Conservation (phyloP, 2,888 invertebrate genomes). For the Cancer borealis region DNA sequence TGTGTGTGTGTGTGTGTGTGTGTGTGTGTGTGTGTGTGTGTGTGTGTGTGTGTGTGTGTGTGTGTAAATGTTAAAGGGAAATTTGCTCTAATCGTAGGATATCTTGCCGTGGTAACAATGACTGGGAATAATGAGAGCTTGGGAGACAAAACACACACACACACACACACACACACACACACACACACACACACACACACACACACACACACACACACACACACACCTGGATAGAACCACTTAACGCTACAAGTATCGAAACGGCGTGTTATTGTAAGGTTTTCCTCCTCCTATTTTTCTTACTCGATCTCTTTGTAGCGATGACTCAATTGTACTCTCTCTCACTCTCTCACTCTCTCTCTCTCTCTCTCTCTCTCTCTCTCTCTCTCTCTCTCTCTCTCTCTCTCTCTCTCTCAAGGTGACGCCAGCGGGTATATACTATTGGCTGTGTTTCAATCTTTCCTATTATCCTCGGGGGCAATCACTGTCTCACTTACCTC, state of each 20-base stretch:
- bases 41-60: conserved; percentile 20
- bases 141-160: conserved; percentile 1
- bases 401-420: background rate
- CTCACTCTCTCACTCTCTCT: background rate
- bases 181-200: conserved; percentile 30
- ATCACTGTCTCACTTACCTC: background rate
- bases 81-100: background rate
- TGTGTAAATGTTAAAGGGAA: too few species aligned
- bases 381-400: conserved; percentile 14
- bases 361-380: conserved; percentile 31
- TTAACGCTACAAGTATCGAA: background rate
- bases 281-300: conserved; percentile 16
- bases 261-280: background rate
- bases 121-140: background rate
- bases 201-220: conserved; percentile 37
- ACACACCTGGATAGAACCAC: background rate
- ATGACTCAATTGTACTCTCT: background rate
- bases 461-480: background rate
- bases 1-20: conserved; percentile 4
- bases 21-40: background rate
- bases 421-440: too few species aligned
- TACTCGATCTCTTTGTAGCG: background rate
- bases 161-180: background rate
- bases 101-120: background rate
- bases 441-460: background rate